Evolutionary conservation across 2,797 vertebrate species (phyloP), one percentile per base, ranked within the genome.

Genomic region (Botia almorhae): DNA sequence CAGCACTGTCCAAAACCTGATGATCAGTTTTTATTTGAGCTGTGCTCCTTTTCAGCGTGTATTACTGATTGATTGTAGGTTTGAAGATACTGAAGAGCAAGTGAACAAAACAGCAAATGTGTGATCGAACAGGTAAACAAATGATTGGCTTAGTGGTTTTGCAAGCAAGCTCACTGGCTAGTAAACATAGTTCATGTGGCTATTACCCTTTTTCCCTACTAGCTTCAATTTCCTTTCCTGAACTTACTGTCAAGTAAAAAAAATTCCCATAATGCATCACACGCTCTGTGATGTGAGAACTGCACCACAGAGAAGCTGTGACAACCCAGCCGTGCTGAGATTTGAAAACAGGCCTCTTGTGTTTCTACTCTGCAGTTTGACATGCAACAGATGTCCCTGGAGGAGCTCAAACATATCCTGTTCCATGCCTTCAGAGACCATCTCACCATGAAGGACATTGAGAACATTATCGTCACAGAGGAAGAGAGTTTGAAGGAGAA

Each of bases 371-470:
- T 67, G 21, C 94, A 99, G 98, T 99, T 99, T 0, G 97, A 99
- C 94, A 98, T 99, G 98, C 98, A 99, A 89, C 94, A 94, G 90
- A 96, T 99, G 93, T 98, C 96, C 0, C 92, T 99, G 93, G 98
- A 99, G 84, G 98, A 99, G 91, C 91, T 99, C 87, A 99, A 99
- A 91, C 97, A 99, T 90, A 96, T 99, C 88, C 94, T 99, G 82
- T 99, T 99, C 90, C 97, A 98, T 0, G 97, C 98, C 87, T 99
- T 99, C 92, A 96, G 95, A 2, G 98, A 99, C 90, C 98, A 99
- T 89, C 89, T 99, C 82, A 99, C 98, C 2, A 99, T 99, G 98
- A 99, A 99, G 93, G 98, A 99, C 94, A 99, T 99, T 0, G 98
- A 99, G 92, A 99, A 97, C 93, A 99, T 99, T 91, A 99, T 99